phyloP scores from a whole-genome alignment of 2,888 invertebrate species.

The Spodoptera littoralis region DNA sequence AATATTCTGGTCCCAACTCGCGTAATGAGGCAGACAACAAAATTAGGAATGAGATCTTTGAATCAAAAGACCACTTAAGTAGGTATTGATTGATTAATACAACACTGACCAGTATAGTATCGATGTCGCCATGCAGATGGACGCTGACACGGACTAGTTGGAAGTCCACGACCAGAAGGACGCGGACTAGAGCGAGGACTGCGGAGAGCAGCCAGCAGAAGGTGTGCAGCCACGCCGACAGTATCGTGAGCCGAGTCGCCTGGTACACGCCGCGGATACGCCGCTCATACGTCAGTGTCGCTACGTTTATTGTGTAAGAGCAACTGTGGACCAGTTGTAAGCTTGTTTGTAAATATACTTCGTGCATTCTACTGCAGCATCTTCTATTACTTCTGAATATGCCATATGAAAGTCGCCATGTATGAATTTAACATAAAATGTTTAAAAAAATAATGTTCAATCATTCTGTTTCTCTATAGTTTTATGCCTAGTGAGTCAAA shows the following conservation, averaged over 20 bases:
- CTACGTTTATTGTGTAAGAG: conserved; percentile 80
- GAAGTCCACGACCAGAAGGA: conserved; percentile 80
- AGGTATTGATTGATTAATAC: conserved; percentile 1
- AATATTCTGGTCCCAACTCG: no score
- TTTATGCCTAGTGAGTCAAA: no score
- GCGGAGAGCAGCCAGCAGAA: conserved; percentile 80
- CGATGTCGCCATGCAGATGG: conserved; percentile 73
- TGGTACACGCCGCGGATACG: conserved; percentile 84
- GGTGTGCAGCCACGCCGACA: conserved; percentile 83
- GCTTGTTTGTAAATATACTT: no score
- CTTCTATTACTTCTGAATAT: conserved; percentile 62
- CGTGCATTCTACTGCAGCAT: no score
- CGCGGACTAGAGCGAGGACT: conserved; percentile 68
- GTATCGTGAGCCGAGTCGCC: conserved; percentile 77
- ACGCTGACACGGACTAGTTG: conserved; percentile 75
- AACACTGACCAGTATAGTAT: conserved; percentile 75
- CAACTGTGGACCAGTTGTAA: conserved; percentile 62
- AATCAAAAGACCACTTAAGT: no score
- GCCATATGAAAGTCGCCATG: conserved; percentile 70
- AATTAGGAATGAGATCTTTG: no score
- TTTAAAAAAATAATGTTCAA: conserved; percentile 71
- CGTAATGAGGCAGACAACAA: no score
- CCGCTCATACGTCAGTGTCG: conserved; percentile 79
- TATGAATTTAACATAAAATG: conserved; percentile 70
- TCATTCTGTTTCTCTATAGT: conserved; percentile 66